A percentile compares a stretch with the other conserved stretches of the same genome.
Conservation (phyloP, 2,888 invertebrate genomes). For the Cremastinae sp. region DNA sequence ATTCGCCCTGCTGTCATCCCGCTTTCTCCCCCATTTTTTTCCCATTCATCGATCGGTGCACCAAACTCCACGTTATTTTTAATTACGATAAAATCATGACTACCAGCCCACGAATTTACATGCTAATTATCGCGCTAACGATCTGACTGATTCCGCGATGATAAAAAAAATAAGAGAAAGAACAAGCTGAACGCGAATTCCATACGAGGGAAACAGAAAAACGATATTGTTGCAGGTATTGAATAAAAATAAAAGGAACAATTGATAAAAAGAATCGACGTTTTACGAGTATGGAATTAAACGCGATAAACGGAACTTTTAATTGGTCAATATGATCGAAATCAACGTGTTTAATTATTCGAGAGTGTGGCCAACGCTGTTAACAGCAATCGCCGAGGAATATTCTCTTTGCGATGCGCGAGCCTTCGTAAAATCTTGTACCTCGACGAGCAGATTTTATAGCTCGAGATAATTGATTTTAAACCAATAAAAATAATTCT, state of each 20-base stretch:
- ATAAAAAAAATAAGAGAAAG: neutral
- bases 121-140: slow-evolving; percentile 70
- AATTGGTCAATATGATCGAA: slow-evolving; percentile 53
- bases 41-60: slow-evolving; percentile 14
- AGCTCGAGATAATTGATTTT: slow-evolving; percentile 59
- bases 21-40: slow-evolving; percentile 5
- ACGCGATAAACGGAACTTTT: slow-evolving; percentile 54
- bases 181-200: neutral
- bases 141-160: neutral
- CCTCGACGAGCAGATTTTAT: slow-evolving; percentile 45
- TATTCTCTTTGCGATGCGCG: neutral
- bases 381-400: slow-evolving; percentile 7
- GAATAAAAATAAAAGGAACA: slow-evolving; percentile 12
- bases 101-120: slow-evolving; percentile 66
- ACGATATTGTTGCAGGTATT: neutral
- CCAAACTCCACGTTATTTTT: slow-evolving; percentile 61
- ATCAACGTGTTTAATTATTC: slow-evolving; percentile 53
- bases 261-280: slow-evolving; percentile 41
- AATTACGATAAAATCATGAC: slow-evolving; percentile 71
- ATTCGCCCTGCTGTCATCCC: slow-evolving; percentile 3
- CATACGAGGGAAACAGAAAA: neutral
- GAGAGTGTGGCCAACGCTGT: slow-evolving; percentile 17
- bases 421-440: slow-evolving; percentile 19
- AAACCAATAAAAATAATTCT: slow-evolving; percentile 52
- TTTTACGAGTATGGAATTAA: slow-evolving; percentile 37